Conservation (phyloP, 2,888 invertebrate species). For the Himalopsyche anomala region DNA sequence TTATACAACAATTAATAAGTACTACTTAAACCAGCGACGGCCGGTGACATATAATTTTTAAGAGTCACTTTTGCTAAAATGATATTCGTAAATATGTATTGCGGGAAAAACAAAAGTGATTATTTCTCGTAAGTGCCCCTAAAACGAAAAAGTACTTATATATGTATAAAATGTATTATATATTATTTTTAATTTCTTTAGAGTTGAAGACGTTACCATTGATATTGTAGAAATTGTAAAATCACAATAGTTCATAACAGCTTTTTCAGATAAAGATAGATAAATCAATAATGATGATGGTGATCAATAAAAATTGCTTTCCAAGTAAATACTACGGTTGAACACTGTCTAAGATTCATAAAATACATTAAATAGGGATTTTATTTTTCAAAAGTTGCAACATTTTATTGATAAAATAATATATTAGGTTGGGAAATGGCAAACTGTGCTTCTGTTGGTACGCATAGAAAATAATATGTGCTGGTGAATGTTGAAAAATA, state of each 20-base stretch:
- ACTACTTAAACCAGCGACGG: no score
- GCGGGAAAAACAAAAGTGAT: no score
- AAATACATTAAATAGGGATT: not conserved
- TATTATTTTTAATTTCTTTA: no score
- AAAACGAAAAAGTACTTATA: no score
- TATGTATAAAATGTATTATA: no score
- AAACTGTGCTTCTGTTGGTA: conserved; percentile 15
- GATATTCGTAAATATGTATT: no score
- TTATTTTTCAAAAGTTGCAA: conserved; percentile 5
- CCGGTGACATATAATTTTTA: no score
- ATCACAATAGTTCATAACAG: not conserved
- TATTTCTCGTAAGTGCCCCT: no score
- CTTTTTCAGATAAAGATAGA: not conserved
- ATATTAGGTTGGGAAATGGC: not conserved
- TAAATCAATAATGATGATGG: not conserved
- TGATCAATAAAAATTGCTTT: conserved; percentile 1
- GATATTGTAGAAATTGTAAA: no score
- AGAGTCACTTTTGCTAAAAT: no score
- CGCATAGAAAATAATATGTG: conserved; percentile 17
- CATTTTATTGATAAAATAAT: conserved; percentile 35
- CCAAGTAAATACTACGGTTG: not conserved
- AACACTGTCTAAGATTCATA: not conserved
- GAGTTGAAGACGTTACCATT: no score
- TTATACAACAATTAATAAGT: no score
- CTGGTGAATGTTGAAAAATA: conserved; percentile 39